Evolutionary conservation across 1,140 invertebrate genomes (phyloP).

Genomic region (Zaprionus capensis): DNA sequence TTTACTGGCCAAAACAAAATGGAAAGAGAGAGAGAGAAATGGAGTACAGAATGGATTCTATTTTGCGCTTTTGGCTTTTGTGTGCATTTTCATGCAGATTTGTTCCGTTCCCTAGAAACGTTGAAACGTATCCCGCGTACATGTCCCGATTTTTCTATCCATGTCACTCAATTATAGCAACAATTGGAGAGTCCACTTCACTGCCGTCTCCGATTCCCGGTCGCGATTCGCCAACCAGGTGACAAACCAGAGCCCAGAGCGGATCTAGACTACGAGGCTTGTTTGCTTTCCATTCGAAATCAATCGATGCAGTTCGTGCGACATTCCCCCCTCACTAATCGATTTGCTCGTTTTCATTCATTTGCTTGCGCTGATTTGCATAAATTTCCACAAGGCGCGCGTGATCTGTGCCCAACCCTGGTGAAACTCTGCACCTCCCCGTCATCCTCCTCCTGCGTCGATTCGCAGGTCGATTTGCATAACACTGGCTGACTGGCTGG

Average conservation of each 20-base stretch:
- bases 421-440: constrained; percentile 40
- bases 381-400: constrained; percentile 68
- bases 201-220: constrained; percentile 22
- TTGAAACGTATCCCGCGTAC: constrained; percentile 40
- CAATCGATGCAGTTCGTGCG: constrained; percentile 44
- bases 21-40: constrained; percentile 47
- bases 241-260: constrained; percentile 33
- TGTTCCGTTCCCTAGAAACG: constrained; percentile 28
- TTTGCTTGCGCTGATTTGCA: constrained; percentile 56
- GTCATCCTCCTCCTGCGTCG: constrained; percentile 8
- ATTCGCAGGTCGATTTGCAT: constrained; percentile 78
- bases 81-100: constrained; percentile 81
- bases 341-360: constrained; percentile 52
- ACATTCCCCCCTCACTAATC: constrained; percentile 41
- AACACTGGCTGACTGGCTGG: constrained; percentile 55
- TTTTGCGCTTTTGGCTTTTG: constrained; percentile 67
- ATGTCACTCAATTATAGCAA: constrained; percentile 82
- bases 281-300: constrained; percentile 47
- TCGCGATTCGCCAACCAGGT: constrained; percentile 53
- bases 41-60: constrained; percentile 24
- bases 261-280: constrained; percentile 6
- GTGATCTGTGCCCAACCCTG: constrained; percentile 51
- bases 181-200: constrained; percentile 77
- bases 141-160: constrained; percentile 52
- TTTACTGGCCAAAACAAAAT: constrained; percentile 28